Percentiles rank a stretch among this genome's conserved stretches.
These are phyloP conservation scores for Teleopsis dalmanni DNA, from an alignment of 1,140 invertebrate species.

Conservation along the genomic window DNA sequence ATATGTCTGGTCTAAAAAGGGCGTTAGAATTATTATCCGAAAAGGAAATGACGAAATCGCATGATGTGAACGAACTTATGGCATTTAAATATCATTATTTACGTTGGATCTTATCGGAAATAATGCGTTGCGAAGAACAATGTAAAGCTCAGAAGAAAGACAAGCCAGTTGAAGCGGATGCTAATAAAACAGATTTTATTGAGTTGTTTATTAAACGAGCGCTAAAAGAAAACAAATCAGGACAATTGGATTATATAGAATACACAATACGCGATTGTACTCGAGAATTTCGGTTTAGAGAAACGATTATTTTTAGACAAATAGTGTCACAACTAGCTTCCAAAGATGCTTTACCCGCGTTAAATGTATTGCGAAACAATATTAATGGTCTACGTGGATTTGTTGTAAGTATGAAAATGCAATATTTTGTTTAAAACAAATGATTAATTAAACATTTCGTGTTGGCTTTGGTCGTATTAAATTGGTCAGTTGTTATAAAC, in stretches of 20 bases:
- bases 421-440: not conserved
- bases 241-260: constrained; percentile 74
- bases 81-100: constrained; percentile 88
- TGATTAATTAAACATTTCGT: no score
- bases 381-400: constrained; percentile 84
- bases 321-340: constrained; percentile 66
- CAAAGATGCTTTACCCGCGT: constrained; percentile 60
- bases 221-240: constrained; percentile 66
- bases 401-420: constrained; percentile 30
- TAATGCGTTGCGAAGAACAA: constrained; percentile 57
- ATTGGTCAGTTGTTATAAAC: no score
- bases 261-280: constrained; percentile 75
- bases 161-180: constrained; percentile 28
- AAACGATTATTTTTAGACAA: constrained; percentile 78
- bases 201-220: constrained; percentile 68
- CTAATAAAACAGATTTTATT: constrained; percentile 59
- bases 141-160: constrained; percentile 48
- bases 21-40: constrained; percentile 79
- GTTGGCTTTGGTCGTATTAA: no score
- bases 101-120: constrained; percentile 63
- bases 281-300: constrained; percentile 78
- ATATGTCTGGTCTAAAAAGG: constrained; percentile 68
- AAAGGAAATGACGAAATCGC: constrained; percentile 75
- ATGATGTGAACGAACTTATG: constrained; percentile 86
- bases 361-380: constrained; percentile 69